phyloP scores from a whole-genome alignment of 2,888 invertebrate genomes.

The Phrixothrix hirtus region DNA sequence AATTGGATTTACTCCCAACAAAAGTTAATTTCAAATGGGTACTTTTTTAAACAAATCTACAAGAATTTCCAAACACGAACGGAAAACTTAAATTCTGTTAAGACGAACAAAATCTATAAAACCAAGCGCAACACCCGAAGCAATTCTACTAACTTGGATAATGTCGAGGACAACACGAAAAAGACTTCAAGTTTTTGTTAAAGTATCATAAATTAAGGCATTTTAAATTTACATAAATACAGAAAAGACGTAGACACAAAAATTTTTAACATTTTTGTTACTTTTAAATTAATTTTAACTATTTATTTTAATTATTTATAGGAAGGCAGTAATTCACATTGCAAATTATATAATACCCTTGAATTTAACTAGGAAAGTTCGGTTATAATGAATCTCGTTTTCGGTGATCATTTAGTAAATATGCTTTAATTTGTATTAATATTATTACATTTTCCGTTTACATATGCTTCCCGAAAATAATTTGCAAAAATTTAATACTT shows the following conservation, averaged over 20 bases:
- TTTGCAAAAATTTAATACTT: too few species aligned
- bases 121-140: constrained; percentile 1
- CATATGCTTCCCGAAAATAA: too few species aligned
- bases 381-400: too few species aligned
- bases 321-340: too few species aligned
- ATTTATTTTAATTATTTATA: too few species aligned
- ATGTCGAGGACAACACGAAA: not conserved
- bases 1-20: not conserved
- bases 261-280: too few species aligned
- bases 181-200: not conserved
- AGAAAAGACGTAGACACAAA: not conserved
- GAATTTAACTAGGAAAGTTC: too few species aligned
- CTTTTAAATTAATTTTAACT: too few species aligned
- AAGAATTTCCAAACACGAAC: not conserved
- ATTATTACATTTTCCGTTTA: too few species aligned
- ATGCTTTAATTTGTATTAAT: too few species aligned
- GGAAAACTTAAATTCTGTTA: constrained; percentile 6
- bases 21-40: not conserved
- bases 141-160: constrained; percentile 3
- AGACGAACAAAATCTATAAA: constrained; percentile 9
- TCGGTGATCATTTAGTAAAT: too few species aligned
- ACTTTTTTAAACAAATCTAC: not conserved
- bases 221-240: not conserved
- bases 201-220: not conserved
- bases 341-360: too few species aligned